Base-by-base conservation (phyloP, 2,888 invertebrate genomes). In the Hyppa rectilinea region DNA sequence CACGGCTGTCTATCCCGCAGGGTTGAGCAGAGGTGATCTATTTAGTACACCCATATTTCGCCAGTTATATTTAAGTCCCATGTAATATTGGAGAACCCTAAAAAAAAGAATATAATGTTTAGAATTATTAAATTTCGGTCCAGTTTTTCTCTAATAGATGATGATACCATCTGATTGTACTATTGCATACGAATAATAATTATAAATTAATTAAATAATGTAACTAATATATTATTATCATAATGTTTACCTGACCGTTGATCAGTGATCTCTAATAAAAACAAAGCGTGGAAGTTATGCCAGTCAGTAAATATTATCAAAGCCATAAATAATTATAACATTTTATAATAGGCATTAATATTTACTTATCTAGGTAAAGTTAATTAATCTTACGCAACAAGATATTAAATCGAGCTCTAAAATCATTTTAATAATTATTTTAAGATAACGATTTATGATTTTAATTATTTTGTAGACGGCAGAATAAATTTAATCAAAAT, bases 341-440 rank as follows among this genome's bases (percentile, higher is more conserved):
- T 45, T 45, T 36, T 45, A 31, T 43, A 6, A 29, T 49, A n/a
- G n/a, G n/a, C n/a, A 36, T 29, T 38, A 36, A 26, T 43, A 45
- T 29, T 43, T 17, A 49, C 4, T 58, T 52, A 70, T 36, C 9
- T 71, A 23, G 17, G 38, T 56, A 45, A 61, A 71, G 31, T 55
- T 45, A 59, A 59, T 59, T 26, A 20, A 53, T 20, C 14, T 75
- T 77, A 45, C 29, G 72, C 12, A 62, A 71, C 31, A 34, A 38
- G 36, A n/a, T 20, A n/a, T 38, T n/a, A 53, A 77, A 34, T 4
- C 6, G 2, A 29, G 34, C 34, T 23, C 43, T 58, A 47, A 50
- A 73, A 73, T 40, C 0, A 45, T 45, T 34, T 55, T n/a, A 43
- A 55, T 36, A 23, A 50, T 43, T 31, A 71, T 47, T 62, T 52